Evolutionary conservation across 1,140 invertebrate genomes (phyloP).

Genomic region (Hylyphantes graminicola): DNA sequence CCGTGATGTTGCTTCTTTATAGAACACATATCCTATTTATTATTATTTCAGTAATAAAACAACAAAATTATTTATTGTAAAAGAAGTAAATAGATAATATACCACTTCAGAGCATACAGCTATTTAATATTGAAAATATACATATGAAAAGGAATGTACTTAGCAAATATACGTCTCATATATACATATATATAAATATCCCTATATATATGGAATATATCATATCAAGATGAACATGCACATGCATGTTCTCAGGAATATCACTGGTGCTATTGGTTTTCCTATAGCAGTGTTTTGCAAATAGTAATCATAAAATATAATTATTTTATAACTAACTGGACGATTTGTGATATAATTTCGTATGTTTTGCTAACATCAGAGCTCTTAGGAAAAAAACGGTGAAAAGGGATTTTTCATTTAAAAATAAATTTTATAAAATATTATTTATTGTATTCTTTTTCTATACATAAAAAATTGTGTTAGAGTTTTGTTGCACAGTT

Average conservation of each 20-base stretch:
- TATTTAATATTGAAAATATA: slow-evolving; percentile 5
- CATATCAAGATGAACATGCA: slow-evolving; percentile 51
- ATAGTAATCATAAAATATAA: no score
- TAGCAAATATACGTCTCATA: slow-evolving; percentile 40
- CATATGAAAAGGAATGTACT: slow-evolving; percentile 15
- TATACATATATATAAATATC: slow-evolving; percentile 24
- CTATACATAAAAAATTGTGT: no score
- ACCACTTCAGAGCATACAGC: neutral
- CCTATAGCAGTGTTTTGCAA: slow-evolving; percentile 31
- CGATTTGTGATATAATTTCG: neutral
- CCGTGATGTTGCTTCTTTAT: slow-evolving; percentile 9
- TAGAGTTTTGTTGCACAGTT: no score
- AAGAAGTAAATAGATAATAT: no score
- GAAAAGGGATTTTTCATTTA: no score
- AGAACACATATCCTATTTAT: neutral
- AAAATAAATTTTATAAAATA: no score
- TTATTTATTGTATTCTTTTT: no score
- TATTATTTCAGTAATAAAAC: no score
- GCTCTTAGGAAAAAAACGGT: neutral
- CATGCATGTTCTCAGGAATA: slow-evolving; percentile 44
- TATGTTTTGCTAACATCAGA: neutral
- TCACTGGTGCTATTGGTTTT: slow-evolving; percentile 57
- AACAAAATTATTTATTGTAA: no score
- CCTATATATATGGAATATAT: slow-evolving; percentile 34
- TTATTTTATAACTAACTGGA: no score